A percentile compares a stretch with the other conserved stretches of the same genome.
Evolutionary conservation across 2,888 invertebrate genomes (phyloP).

Genomic region (Pinctada fucata): DNA sequence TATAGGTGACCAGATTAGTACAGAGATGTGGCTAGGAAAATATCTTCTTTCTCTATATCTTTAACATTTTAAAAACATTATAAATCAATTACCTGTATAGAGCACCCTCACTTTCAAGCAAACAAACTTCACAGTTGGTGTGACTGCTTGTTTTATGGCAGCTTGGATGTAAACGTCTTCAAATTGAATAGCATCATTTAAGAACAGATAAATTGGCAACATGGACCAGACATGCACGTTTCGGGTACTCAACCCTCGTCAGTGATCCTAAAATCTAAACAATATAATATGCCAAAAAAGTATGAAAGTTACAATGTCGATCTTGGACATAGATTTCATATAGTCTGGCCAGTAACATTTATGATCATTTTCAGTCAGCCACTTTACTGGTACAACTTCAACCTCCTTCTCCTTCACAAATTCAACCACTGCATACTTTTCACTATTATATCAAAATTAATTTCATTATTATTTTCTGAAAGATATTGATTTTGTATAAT

Average conservation of each 20-base stretch:
- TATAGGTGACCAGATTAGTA: no score
- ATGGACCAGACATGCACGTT: no score
- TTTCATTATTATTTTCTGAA: neutral
- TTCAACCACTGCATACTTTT: constrained; percentile 15
- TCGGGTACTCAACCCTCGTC: no score
- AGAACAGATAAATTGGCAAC: no score
- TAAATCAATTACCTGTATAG: neutral
- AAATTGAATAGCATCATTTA: no score
- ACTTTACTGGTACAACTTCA: constrained; percentile 9
- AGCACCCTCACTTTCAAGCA: neutral
- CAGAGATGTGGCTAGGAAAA: no score
- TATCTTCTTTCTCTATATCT: no score
- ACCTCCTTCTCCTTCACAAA: constrained; percentile 15
- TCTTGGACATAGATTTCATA: constrained; percentile 2
- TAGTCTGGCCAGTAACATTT: constrained; percentile 24
- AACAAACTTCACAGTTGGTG: neutral
- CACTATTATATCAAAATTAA: neutral
- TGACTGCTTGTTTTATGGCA: constrained; percentile 15
- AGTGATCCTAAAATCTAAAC: no score
- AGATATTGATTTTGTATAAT: neutral
- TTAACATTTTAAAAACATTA: neutral
- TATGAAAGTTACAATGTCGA: no score
- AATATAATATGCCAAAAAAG: no score
- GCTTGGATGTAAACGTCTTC: no score
- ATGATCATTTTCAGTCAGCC: neutral